Percentiles rank a stretch among this genome's conserved stretches.
Conservation (phyloP, 1,140 invertebrate species). For the Zaprionus ghesquierei region DNA sequence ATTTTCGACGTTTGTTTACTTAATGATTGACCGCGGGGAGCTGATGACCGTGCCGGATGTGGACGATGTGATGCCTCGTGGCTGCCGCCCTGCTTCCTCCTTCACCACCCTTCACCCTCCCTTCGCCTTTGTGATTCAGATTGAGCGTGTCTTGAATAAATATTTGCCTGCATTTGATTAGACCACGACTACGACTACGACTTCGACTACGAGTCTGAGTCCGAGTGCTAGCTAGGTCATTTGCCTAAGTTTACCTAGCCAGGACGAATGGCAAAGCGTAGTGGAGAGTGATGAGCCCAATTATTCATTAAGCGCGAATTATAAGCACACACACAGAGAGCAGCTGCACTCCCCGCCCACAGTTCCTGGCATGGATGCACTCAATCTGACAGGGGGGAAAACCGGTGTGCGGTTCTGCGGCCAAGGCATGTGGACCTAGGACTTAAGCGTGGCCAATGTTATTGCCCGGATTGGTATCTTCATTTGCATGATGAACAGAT, state of each 20-base stretch:
- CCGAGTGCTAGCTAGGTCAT: neutral
- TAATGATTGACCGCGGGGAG: slow-evolving; percentile 11
- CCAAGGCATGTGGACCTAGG: neutral
- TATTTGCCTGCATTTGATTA: slow-evolving; percentile 31
- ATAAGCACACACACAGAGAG: neutral
- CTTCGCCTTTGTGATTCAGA: neutral
- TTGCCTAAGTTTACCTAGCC: neutral
- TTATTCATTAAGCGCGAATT: slow-evolving; percentile 6
- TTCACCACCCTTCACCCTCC: too few species aligned
- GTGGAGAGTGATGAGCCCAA: neutral
- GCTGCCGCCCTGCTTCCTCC: neutral
- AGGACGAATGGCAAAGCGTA: neutral
- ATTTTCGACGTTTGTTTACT: slow-evolving; percentile 6
- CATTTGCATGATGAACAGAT: slow-evolving; percentile 61
- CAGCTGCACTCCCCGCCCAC: neutral
- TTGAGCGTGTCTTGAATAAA: slow-evolving; percentile 43
- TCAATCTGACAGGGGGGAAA: neutral
- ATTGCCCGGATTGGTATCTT: slow-evolving; percentile 4
- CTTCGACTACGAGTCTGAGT: neutral
- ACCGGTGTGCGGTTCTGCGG: neutral
- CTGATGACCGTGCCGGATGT: slow-evolving; percentile 10
- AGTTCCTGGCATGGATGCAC: neutral
- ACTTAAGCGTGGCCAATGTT: slow-evolving; percentile 4
- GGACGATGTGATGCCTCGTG: neutral
- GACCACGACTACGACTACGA: neutral